Percentiles rank a stretch among this genome's conserved stretches.
Evolutionary conservation across 1,140 invertebrate species (phyloP).

Genomic region (Triops cancriformis): DNA sequence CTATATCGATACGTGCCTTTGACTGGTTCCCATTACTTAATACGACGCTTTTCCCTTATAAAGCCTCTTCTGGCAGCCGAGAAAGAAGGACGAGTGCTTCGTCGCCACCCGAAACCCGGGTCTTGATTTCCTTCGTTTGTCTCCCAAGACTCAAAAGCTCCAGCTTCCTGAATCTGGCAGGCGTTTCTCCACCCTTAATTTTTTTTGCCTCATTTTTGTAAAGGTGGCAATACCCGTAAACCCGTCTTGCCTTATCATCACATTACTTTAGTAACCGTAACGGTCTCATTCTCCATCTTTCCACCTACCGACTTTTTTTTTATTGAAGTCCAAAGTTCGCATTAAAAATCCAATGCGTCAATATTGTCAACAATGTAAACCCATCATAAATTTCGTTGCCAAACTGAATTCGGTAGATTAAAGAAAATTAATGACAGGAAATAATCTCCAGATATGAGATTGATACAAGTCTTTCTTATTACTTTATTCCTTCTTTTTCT

Average conservation of each 20-base stretch:
- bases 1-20: constrained; percentile 8
- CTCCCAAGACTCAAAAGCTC: neutral
- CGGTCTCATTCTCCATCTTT: too few relatives aligned
- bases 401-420: too few relatives aligned
- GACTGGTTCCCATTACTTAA: neutral
- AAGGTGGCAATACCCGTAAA: neutral
- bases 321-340: too few relatives aligned
- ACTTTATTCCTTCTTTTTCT: too few relatives aligned
- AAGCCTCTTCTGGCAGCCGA: neutral
- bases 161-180: neutral
- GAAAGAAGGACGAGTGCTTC: neutral
- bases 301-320: too few relatives aligned
- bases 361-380: too few relatives aligned
- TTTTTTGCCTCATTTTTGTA: neutral
- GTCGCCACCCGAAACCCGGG: neutral
- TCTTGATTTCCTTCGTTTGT: neutral
- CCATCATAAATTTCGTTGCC: too few relatives aligned
- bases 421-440: too few relatives aligned
- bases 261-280: too few relatives aligned
- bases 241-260: neutral
- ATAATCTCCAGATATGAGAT: too few relatives aligned
- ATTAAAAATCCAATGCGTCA: too few relatives aligned
- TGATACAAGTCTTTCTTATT: too few relatives aligned
- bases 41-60: neutral
- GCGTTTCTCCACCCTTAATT: neutral